Percentiles rank a stretch among this genome's conserved stretches.
These are phyloP conservation scores for Notoglanidium macrostoma DNA, from an alignment of 2,797 vertebrate genomes.

Conservation along the genomic window DNA sequence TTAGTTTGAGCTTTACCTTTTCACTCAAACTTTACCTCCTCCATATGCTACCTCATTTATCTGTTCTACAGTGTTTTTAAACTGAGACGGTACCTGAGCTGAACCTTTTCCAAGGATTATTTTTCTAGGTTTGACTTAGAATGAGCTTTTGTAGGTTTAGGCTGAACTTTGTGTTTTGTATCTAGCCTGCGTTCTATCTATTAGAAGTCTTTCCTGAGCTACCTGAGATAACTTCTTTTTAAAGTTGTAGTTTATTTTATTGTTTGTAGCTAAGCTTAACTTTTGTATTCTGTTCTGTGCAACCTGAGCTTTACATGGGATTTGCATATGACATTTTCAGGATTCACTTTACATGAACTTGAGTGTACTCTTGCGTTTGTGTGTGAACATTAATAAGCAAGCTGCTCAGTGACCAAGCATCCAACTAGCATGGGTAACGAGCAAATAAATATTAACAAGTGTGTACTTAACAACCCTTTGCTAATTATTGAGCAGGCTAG, in stretches of 20 bases:
- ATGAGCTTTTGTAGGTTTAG: background rate
- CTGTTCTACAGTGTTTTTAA: background rate
- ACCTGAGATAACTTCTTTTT: background rate
- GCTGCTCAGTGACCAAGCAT: background rate
- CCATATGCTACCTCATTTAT: background rate
- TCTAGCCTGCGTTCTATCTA: background rate
- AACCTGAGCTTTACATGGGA: background rate
- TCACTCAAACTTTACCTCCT: background rate
- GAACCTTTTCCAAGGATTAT: background rate
- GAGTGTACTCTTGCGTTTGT: too few relatives aligned
- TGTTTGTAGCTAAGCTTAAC: background rate
- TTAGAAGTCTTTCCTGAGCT: background rate
- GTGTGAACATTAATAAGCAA: too few relatives aligned
- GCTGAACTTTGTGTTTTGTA: background rate
- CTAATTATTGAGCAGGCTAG: background rate
- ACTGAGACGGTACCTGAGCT: background rate
- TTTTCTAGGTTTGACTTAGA: background rate
- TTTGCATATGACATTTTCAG: background rate
- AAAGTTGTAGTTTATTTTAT: background rate
- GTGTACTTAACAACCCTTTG: background rate
- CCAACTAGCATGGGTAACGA: background rate
- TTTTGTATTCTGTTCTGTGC: background rate
- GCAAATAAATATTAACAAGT: background rate
- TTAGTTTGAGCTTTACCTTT: background rate
- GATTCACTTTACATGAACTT: too few relatives aligned